Evolutionary conservation across 2,888 invertebrate genomes (phyloP), one percentile per base, ranked within the genome.

Genomic region (Lacanobia oleracea): DNA sequence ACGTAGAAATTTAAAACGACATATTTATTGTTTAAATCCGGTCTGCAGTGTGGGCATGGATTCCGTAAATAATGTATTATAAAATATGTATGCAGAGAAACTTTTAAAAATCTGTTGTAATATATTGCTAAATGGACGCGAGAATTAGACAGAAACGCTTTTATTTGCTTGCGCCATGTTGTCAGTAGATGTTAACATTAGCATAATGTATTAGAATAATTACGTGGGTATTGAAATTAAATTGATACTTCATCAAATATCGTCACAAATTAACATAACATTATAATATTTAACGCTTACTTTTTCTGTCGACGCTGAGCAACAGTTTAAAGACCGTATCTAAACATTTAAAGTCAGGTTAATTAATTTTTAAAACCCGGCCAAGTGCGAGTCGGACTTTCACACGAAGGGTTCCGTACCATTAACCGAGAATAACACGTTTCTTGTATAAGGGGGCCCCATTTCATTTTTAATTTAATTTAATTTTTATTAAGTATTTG

Each of bases 11-110:
- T 57, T 63, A 50, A 67, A 69, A 54, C 71, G 72, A 81, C 72
- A 73, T 78, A 73, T 83, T 73, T 83, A 82, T 80, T 80, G 77
- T 76, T 74, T 59, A 82, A 77, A 78, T 81, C 72, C 71, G 65
- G 71, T 78, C 60, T 71, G 71, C 59, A 56, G 81, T 81, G 78
- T 83, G 77, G 77, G 75, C 57, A 64, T 70, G 56, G 64, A 72
- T 79, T 76, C 74, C 61, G 68, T 79, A 72, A 80, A 77, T 79
- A 67, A 77, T 69, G 33, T 83, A 71, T 79, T 74, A 75, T 82
- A 77, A 82, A 77, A 69, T 81, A 83, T 76, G 60, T 72, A 68
- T 72, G 40, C 54, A 43, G 68, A 79, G 64, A 76, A 80, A 75
- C 84, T 83, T 77, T 75, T 71, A 43, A 78, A 56, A 75, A 21